phyloP scores from a whole-genome alignment of 2,113 vertebrate genomes.

The Pituophis catenifer region DNA sequence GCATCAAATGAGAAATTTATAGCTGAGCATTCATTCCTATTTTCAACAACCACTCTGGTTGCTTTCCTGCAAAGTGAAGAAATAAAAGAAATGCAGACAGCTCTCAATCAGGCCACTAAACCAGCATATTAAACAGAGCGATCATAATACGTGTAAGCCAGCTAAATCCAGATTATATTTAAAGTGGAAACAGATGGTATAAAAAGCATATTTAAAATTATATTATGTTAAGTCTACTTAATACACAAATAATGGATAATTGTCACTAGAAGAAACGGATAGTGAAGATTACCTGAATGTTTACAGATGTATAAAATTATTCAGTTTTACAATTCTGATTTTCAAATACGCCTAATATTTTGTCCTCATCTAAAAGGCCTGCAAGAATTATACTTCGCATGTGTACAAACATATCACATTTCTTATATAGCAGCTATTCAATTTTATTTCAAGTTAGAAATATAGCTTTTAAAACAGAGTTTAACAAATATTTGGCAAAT shows the following conservation, averaged over 20 bases:
- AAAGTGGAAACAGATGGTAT: background rate
- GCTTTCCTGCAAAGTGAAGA: no score
- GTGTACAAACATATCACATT: background rate
- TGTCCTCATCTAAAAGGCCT: background rate
- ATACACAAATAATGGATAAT: background rate
- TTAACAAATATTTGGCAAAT: slow-evolving; percentile 10
- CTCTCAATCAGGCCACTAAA: background rate
- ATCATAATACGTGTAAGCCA: background rate
- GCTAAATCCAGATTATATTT: background rate
- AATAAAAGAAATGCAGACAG: background rate
- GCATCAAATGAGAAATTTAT: background rate
- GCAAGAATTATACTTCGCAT: slow-evolving; percentile 6
- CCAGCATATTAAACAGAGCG: background rate
- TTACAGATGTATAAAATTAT: background rate
- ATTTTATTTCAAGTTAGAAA: background rate
- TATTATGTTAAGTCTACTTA: background rate
- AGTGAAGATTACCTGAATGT: background rate
- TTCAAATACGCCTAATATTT: background rate
- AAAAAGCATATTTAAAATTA: background rate
- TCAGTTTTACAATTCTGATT: background rate
- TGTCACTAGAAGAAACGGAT: background rate
- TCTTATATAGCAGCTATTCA: background rate
- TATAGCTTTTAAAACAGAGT: background rate
- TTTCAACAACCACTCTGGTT: background rate
- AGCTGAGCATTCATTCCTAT: background rate